Conservation (phyloP, 1,140 invertebrate genomes). For the Heterodera carotae region DNA sequence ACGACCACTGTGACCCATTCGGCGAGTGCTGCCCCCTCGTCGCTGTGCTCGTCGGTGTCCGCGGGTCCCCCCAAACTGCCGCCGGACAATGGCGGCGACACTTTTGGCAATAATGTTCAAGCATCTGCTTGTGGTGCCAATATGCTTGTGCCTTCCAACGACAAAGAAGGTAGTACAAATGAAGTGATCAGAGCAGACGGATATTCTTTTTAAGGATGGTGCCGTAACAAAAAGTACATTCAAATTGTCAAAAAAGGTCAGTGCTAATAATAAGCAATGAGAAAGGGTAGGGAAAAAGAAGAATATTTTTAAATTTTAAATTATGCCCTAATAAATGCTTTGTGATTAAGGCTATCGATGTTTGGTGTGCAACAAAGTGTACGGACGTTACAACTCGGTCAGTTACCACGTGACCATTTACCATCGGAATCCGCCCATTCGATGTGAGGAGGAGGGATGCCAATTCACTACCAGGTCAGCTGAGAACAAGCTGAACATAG, state of each 20-base stretch:
- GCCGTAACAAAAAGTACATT: slow-evolving; percentile 65
- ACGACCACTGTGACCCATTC: not conserved
- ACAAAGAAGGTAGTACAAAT: slow-evolving; percentile 51
- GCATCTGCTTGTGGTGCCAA: slow-evolving; percentile 37
- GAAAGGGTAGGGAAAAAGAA: too few species aligned
- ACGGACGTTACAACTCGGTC: slow-evolving; percentile 63
- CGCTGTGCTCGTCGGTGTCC: not conserved
- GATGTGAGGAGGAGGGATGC: slow-evolving; percentile 58
- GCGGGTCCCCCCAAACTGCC: not conserved
- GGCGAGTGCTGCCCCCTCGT: not conserved
- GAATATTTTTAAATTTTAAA: too few species aligned
- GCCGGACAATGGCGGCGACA: not conserved
- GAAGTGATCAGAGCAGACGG: not conserved
- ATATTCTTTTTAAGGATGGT: slow-evolving; percentile 51
- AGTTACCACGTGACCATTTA: slow-evolving; percentile 64
- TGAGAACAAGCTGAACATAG: slow-evolving; percentile 32
- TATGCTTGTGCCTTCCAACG: slow-evolving; percentile 57
- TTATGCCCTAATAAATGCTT: too few species aligned
- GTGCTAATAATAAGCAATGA: too few species aligned
- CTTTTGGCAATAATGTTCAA: not conserved
- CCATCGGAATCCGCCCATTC: slow-evolving; percentile 63
- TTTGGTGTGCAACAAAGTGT: slow-evolving; percentile 63
- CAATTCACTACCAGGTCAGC: slow-evolving; percentile 52
- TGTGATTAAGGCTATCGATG: slow-evolving; percentile 29
- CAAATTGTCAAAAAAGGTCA: slow-evolving; percentile 58